Base-by-base conservation (phyloP, 2,113 vertebrate species). In the Tiliqua scincoides region DNA sequence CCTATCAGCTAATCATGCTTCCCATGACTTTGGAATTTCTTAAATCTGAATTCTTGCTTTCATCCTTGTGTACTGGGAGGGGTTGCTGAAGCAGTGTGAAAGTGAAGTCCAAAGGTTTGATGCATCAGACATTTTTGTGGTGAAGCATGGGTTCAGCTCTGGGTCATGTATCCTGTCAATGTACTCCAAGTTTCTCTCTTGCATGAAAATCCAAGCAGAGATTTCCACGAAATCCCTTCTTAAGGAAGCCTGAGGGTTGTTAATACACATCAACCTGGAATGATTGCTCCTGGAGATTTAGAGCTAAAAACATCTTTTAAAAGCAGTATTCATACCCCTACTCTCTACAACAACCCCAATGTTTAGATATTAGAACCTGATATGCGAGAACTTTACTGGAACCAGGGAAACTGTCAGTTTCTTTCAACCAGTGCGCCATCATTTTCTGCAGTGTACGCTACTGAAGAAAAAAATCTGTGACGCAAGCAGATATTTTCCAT, bases 11-110 rank as follows among this genome's bases (percentile, higher is more conserved):
- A 35, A 40, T 89, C 30, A 37, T 71, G n/a, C 84, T 91, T 82
- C 6, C 76, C 9, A 81, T 82, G 87, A 48, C 79, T 35, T 27
- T 87, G 1, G 43, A 87, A 79, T 83, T 68, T 83, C 72, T 70
- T 83, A 89, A 86, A 80, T n/a, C 78, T 91, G 67, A 81, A 57
- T 84, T 85, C 77, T 77, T 79, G 52, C 14, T 65, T 21, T 84
- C 83, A 48, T 67, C 87, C 30, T 83, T 40, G 17, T 40, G 84
- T 62, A 57, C 32, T 30, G 52, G 40, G 72, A 80, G 67, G 25
- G 88, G 89, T 54, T 81, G 40, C 40, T 77, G 83, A 79, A 84
- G 76, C 10, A 74, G n/a, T 85, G 35, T 84, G 83, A 32, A 65
- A 25, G 61, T 79, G 20, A 82, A 82, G 43, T 71, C 11, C 68